Evolutionary conservation across 2,113 vertebrate genomes (phyloP).

Genomic region (Lepus timidus): DNA sequence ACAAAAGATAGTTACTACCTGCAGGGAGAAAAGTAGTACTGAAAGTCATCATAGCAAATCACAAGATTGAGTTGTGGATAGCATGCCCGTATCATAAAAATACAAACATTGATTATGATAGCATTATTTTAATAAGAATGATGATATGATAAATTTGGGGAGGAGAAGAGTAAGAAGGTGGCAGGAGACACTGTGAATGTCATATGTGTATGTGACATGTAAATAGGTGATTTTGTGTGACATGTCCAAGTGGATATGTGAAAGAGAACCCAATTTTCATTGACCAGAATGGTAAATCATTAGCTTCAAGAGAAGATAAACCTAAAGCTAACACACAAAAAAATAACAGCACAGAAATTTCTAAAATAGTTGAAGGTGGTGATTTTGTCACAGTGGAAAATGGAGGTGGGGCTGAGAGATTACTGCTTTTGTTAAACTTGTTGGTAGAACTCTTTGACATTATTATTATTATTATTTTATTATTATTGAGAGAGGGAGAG

Average conservation of each 20-base stretch:
- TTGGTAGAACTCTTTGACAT: not conserved
- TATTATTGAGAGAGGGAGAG: no score
- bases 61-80: not conserved
- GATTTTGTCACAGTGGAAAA: not conserved
- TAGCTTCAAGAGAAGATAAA: not conserved
- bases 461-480: no score
- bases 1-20: not conserved
- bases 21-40: not conserved
- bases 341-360: not conserved
- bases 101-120: not conserved
- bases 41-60: not conserved
- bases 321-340: not conserved
- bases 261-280: not conserved
- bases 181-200: not conserved
- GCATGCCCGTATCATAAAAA: not conserved
- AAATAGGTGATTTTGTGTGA: not conserved
- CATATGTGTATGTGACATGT: not conserved
- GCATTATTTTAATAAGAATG: not conserved
- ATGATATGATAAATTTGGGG: not conserved
- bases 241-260: not conserved
- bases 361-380: not conserved
- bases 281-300: not conserved
- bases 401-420: not conserved
- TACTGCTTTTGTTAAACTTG: not conserved
- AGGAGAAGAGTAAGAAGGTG: not conserved